Base-by-base conservation (phyloP, 1,140 invertebrate genomes). In the Drosophila parabipectinata region DNA sequence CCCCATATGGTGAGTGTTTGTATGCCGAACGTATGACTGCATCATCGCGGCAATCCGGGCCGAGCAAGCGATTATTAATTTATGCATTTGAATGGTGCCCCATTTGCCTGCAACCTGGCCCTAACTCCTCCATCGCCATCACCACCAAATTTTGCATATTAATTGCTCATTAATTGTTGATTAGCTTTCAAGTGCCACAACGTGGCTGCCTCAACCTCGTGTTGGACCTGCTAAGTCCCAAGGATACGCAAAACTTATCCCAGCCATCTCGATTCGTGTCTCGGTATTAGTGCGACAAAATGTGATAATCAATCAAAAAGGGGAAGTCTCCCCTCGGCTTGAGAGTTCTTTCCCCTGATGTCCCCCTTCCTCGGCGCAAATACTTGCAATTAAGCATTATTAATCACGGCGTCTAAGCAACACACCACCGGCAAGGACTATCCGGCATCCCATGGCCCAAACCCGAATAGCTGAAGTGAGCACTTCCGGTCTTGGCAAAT, bases 151-250 rank as follows among this genome's bases (percentile, higher is more conserved):
- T 88, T 88, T 88, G 83, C 83, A 88, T 88, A 88, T 88, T 88
- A 88, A 88, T 88, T 88, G 83, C 79, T 88, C 83, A 88, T 88
- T 88, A 88, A 88, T 88, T 88, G 83, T 79, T 88, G 83, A 88
- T 88, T 88, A 88, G 83, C 79, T 53, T 71, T 79, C 72, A 74
- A 88, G 79, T 73, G 59, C 52, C 41, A 50, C 44, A 54, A 47
- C 52, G 59, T 64, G 39, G 79, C 30, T 8, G 51, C 61, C 34
- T 39, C 56, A 71, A 75, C 59, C 71, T 62, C 71, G 48, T 48
- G 52, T 47, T 32, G 39, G 60, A 47, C 53, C 52, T 52, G 41
- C 58, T 47, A 32, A 39, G 53, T 73, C 53, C 34, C 81, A 83
- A 77, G 87, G 76, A 77, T 82, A 74, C 57, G 71, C 66, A 80